These are phyloP conservation scores for Mus spicilegus DNA, from an alignment of 2,113 vertebrate species.

Conservation along the genomic window DNA sequence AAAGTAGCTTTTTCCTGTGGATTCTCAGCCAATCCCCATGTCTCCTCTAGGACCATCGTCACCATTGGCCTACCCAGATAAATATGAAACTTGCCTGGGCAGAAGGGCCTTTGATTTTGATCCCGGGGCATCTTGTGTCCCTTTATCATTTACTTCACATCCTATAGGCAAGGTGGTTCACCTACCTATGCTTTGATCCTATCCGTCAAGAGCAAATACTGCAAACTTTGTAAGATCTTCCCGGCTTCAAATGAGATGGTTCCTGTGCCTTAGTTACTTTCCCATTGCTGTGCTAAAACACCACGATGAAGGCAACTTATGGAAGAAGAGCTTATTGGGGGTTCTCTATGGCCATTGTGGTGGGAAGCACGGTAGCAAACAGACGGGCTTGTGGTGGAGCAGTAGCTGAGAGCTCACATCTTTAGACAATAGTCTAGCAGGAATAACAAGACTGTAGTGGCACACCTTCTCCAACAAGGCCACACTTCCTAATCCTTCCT, in stretches of 20 bases:
- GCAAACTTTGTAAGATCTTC: neutral
- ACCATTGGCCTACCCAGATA: neutral
- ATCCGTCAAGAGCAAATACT: constrained; percentile 27
- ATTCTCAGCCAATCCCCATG: neutral
- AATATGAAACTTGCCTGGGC: neutral
- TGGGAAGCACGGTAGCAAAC: neutral
- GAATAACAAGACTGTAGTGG: neutral
- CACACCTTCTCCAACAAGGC: neutral
- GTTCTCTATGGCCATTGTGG: neutral
- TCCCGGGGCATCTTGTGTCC: neutral
- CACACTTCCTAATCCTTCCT: neutral
- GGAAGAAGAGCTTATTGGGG: neutral
- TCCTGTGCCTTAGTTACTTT: neutral
- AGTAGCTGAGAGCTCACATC: neutral
- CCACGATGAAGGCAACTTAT: neutral
- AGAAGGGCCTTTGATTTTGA: constrained; percentile 22
- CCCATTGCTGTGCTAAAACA: neutral
- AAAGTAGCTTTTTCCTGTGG: neutral
- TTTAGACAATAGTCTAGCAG: neutral
- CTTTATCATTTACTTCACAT: constrained; percentile 23
- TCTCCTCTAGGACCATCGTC: neutral
- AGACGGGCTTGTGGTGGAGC: neutral
- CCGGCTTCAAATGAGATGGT: neutral
- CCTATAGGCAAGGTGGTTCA: neutral
- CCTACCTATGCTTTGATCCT: neutral